Evolutionary conservation across 1,140 invertebrate species (phyloP), one percentile per base, ranked within the genome.

Genomic region (Drosophila bipectinata): DNA sequence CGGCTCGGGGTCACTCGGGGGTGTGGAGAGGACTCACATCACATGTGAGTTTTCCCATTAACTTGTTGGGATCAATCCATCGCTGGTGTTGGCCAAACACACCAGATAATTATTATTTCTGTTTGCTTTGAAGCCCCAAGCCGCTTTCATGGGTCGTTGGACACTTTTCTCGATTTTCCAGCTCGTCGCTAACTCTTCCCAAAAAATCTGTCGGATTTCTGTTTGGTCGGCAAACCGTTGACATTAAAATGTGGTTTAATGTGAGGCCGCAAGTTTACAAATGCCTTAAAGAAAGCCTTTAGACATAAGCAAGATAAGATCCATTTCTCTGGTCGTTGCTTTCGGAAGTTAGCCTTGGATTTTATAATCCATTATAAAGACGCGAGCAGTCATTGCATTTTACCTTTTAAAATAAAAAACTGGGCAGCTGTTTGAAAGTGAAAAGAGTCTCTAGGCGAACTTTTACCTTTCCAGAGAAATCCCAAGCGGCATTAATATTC

Each of bases 11-110:
- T 28, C 12, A 21, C 45, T 21, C 28, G 37, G 48, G 64, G 45
- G 53, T 14, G 28, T 34, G 53, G 53, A 10, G 7, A 1, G 15
- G 37, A 15, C 45, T 37, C 24, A 30, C 51, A 21, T 37, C 71
- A 44, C 72, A 75, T 75, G 54, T 41, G 72, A 75, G 53, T 58
- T 64, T 75, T 66, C 54, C 71, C 72, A 75, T 75, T 75, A 75
- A 75, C 72, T 74, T 75, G 72, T 48, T 57, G 61, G 72, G 72
- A 37, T 75, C 72, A 75, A 75, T 66, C 60, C 61, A 56, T 66
- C 39, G 48, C 53, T 47, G 60, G 63, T 68, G 63, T 69, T 69
- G 63, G 51, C 63, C 66, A 68, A 68, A 69, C 63, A 73, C 30
- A 61, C 14, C 51, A 63, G 15, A 54, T 73, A 63, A 73, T 73